These are phyloP conservation scores for Nasonovia ribisnigri DNA, from an alignment of 2,888 invertebrate species.

Conservation along the genomic window DNA sequence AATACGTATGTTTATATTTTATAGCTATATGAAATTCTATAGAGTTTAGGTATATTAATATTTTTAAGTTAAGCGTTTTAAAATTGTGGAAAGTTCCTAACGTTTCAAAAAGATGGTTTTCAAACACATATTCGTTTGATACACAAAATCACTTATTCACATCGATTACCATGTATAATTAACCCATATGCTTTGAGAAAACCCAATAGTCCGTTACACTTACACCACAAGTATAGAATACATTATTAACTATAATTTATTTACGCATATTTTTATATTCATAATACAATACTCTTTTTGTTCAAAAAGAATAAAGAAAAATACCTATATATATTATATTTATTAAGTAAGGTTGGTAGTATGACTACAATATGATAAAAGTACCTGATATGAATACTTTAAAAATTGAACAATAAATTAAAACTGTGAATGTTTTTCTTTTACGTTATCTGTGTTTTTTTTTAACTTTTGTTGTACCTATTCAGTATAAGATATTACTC, in stretches of 20 bases:
- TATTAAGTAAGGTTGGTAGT: background rate
- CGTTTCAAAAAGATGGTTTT: background rate
- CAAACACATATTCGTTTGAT: background rate
- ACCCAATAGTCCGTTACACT: background rate
- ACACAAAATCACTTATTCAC: too few relatives aligned
- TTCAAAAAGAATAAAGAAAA: background rate
- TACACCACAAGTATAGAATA: background rate
- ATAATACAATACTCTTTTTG: background rate
- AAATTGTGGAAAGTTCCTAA: background rate
- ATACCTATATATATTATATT: background rate
- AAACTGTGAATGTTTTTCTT: background rate
- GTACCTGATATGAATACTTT: conserved; percentile 17
- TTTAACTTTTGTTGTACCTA: background rate
- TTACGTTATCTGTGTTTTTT: conserved; percentile 5
- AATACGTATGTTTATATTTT: background rate
- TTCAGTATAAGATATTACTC: background rate
- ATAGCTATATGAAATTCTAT: background rate
- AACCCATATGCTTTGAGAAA: background rate
- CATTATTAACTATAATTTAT: background rate
- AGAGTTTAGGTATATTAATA: background rate
- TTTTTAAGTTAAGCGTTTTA: background rate
- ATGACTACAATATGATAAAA: background rate
- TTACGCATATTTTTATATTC: background rate
- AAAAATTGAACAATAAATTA: background rate
- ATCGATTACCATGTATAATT: too few relatives aligned